Evolutionary conservation across 2,797 vertebrate species (phyloP), one percentile per base, ranked within the genome.

Genomic region (Enteromius radiatus): DNA sequence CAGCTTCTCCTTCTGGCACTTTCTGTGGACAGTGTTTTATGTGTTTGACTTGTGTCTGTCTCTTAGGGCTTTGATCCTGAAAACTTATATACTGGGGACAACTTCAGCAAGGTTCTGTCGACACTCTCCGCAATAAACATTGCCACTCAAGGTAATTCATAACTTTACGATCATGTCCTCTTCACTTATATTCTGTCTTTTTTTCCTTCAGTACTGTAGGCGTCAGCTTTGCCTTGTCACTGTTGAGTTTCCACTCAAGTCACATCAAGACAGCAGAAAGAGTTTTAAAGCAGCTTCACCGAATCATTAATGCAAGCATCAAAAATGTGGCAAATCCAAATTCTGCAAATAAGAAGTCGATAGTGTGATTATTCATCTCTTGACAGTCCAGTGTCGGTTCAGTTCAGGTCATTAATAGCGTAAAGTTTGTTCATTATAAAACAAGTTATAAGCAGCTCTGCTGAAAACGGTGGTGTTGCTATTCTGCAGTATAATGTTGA

Each of bases 51-150:
- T 87, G 85, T 80, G 7, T 52, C n/a, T 78, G 43, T 43, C 86
- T 87, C 26, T 71, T 91, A 99, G 97, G 95, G 96, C 11, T 99
- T 99, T 94, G 97, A 99, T 89, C 95, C 96, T 1, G 94, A 96
- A 86, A 96, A 96, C 87, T 90, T 99, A 77, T 98, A 97, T 91
- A 92, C 93, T 4, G 97, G 97, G 26, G 95, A 95, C 88, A 96
- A 96, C 87, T 98, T 99, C 91, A 91, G 93, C 90, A 96, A 96
- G 91, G 95, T 99, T 68, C 90, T 99, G 89, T 95, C 90, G 79
- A 97, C 96, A 1, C 93, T 98, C 89, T 90, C 95, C 89, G 96
- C 96, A 70, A 89, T 99, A 90, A 98, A 96, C 93, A 96, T 96
- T 90, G 96, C 96, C 70, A 97, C 96, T 8, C 97, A 98, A 96